Conservation (phyloP, 2,797 vertebrate species). For the Nothura maculosa region DNA sequence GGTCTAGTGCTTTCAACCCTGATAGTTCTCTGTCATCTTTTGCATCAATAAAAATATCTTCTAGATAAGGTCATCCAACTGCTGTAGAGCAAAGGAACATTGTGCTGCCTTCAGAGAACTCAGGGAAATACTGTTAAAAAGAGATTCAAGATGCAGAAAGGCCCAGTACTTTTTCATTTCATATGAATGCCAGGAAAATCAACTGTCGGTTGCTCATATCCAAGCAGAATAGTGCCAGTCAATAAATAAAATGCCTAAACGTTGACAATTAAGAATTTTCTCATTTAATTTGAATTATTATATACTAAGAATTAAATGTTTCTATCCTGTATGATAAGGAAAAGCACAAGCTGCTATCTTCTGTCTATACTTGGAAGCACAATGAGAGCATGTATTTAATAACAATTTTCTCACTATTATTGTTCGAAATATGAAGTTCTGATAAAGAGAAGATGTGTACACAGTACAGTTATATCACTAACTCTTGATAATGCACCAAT, state of each 20-base stretch:
- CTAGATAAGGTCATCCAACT: background rate
- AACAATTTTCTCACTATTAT: background rate
- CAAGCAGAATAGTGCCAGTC: background rate
- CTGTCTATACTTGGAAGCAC: constrained; percentile 10
- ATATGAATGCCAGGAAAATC: background rate
- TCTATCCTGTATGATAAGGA: background rate
- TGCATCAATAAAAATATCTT: background rate
- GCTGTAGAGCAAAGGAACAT: background rate
- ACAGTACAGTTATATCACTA: background rate
- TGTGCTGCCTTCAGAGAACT: background rate
- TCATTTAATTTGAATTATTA: background rate
- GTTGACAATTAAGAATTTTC: background rate
- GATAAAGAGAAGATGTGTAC: constrained; percentile 46
- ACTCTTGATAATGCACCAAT: background rate
- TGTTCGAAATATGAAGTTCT: constrained; percentile 11
- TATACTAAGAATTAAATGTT: background rate
- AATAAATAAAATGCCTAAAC: background rate
- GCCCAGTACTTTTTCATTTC: background rate
- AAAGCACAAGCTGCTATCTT: constrained; percentile 9
- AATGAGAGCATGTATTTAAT: constrained; percentile 36
- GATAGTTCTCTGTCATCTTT: background rate
- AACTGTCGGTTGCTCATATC: background rate
- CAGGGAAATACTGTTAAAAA: background rate
- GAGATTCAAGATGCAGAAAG: background rate
- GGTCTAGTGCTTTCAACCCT: background rate